Evolutionary conservation across 2,797 vertebrate species (phyloP).

Genomic region (Arvicola amphibius): DNA sequence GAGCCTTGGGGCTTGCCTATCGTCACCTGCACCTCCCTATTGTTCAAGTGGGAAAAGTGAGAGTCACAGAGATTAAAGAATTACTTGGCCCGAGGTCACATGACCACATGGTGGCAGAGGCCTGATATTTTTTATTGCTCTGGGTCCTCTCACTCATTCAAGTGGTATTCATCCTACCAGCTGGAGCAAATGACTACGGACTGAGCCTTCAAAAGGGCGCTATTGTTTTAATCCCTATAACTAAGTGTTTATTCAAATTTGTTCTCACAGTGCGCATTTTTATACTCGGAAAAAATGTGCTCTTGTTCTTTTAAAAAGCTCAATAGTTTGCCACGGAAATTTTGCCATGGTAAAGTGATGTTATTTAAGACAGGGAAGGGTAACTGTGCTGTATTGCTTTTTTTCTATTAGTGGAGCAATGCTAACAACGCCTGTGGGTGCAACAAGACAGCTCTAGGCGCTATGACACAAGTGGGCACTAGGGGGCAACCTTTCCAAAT

Average conservation of each 20-base stretch:
- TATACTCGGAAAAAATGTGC: background rate
- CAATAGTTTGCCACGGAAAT: background rate
- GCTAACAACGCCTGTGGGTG: accelerated
- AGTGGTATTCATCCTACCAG: too few species aligned
- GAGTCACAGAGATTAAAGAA: background rate
- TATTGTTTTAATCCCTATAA: background rate
- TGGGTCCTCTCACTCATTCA: background rate
- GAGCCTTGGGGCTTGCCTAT: too few species aligned
- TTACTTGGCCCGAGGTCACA: background rate
- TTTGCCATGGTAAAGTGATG: background rate
- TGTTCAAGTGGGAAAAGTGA: background rate
- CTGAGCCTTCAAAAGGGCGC: background rate
- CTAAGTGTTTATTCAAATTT: background rate
- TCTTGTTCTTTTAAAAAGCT: constrained; percentile 13
- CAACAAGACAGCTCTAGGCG: background rate
- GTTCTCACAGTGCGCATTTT: background rate
- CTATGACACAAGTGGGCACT: background rate
- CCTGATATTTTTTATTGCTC: background rate
- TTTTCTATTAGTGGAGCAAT: too few species aligned
- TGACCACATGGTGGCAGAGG: background rate
- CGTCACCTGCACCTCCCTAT: background rate
- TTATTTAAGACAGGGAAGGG: background rate
- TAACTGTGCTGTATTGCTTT: background rate
- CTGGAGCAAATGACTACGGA: background rate
- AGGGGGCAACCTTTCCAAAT: constrained; percentile 63